Conservation (phyloP, 1,140 invertebrate genomes). For the Solenopsis fugax region DNA sequence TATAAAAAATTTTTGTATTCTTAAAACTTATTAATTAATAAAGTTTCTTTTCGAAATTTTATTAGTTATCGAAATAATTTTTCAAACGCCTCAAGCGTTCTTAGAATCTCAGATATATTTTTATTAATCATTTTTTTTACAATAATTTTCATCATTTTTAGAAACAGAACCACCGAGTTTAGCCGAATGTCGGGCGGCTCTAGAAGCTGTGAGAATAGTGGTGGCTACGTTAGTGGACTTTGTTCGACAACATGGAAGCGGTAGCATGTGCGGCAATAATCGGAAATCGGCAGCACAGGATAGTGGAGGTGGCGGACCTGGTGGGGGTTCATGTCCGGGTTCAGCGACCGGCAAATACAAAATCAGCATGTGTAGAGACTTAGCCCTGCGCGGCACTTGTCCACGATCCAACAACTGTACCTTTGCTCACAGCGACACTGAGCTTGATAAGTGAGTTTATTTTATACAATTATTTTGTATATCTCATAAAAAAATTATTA, state of each 20-base stretch:
- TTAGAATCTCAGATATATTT: not conserved
- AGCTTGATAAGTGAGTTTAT: constrained; percentile 92
- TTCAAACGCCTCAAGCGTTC: not conserved
- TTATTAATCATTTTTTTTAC: no score
- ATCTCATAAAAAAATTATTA: not conserved
- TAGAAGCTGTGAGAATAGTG: constrained; percentile 93
- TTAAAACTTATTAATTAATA: no score
- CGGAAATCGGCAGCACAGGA: constrained; percentile 86
- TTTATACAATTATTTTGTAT: not conserved
- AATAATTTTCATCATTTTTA: constrained; percentile 76
- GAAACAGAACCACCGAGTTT: constrained; percentile 91
- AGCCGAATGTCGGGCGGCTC: constrained; percentile 91
- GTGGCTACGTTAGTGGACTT: constrained; percentile 95
- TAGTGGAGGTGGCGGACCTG: constrained; percentile 60
- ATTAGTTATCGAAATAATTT: not conserved
- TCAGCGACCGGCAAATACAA: constrained; percentile 93
- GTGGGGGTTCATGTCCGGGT: constrained; percentile 86
- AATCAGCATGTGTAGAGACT: constrained; percentile 96
- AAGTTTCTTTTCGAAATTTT: constrained; percentile 38
- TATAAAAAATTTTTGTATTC: not conserved
- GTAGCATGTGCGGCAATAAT: constrained; percentile 75
- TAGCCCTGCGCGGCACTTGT: constrained; percentile 92
- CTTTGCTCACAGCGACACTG: constrained; percentile 96
- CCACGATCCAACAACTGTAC: constrained; percentile 95
- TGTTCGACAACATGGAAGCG: constrained; percentile 90